Percentiles rank a stretch among this genome's conserved stretches.
Evolutionary conservation across 2,888 invertebrate species (phyloP).

Genomic region (Erannis defoliaria): DNA sequence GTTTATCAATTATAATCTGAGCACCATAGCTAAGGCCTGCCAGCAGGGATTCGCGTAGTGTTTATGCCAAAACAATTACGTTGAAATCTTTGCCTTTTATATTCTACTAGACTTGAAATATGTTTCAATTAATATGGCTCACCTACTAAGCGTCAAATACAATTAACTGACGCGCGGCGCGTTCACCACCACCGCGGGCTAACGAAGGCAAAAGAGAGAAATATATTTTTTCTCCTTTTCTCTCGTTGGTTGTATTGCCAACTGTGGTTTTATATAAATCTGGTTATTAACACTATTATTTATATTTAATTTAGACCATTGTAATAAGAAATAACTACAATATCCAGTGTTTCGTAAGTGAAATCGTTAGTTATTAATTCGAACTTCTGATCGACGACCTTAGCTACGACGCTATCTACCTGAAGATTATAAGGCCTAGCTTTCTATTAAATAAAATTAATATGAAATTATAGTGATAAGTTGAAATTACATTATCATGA

Average conservation of each 20-base stretch:
- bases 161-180: too few relatives aligned
- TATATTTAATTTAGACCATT: not conserved
- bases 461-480: slow-evolving; percentile 58
- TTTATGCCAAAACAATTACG: not conserved
- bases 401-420: slow-evolving; percentile 37
- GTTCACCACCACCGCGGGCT: too few relatives aligned
- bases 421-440: slow-evolving; percentile 69
- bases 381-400: slow-evolving; percentile 16
- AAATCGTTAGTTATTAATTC: not conserved
- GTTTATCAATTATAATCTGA: slow-evolving; percentile 29
- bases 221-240: too few relatives aligned
- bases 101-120: not conserved
- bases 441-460: slow-evolving; percentile 66
- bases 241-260: too few relatives aligned
- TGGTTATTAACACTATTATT: too few relatives aligned
- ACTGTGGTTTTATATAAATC: too few relatives aligned
- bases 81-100: not conserved
- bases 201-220: too few relatives aligned
- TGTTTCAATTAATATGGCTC: not conserved
- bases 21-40: slow-evolving; percentile 28
- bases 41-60: not conserved
- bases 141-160: not conserved
- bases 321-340: not conserved
- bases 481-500: slow-evolving; percentile 63
- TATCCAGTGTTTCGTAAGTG: not conserved